Base-by-base conservation (phyloP, 1,140 invertebrate species). In the Brachionus manjavacas region DNA sequence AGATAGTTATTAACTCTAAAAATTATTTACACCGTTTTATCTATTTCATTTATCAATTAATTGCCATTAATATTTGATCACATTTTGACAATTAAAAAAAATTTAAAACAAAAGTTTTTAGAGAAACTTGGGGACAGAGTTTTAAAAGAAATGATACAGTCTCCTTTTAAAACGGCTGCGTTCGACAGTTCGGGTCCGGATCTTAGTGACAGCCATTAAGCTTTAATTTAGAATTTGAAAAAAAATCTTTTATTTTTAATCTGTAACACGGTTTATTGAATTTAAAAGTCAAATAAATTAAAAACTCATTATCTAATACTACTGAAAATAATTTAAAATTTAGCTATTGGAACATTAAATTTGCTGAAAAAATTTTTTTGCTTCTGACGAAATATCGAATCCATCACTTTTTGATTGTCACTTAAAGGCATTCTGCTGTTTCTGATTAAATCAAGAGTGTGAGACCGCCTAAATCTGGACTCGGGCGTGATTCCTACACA, bases 301-400 rank as follows among this genome's bases (percentile, higher is more conserved):
- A 60, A 60, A 60, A 16, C 9, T 60, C 9, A 60, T 20, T 8
- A 60, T 23, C 52, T 60, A 60, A 60, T 9, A 6, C 52, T 60
- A 60, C 20, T 23, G n/a, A 74, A n/a, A 43, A 74, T 16, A n/a
- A 74, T 16, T 74, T 41, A 76, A 76, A 76, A 76, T 52, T 76
- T 76, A 12, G 72, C 72, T 25, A 76, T n/a, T 49, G 72, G 72
- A 20, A 76, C 39, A 76, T 49, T 46, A 16, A 25, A 76, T n/a
- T 49, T 76, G 25, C 28, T 49, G 25, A 25, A 76, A 49, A 25
- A 76, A 76, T 28, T 25, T 23, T 49, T 9, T 11, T 41, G 12
- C 4, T 39, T 39, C n/a, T 72, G 31, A n/a, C 39, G 31, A 72
- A 16, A 12, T 72, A 31, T 14, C 9, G 31, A 14, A 39, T 72